Percentiles rank a stretch among this genome's conserved stretches.
phyloP scores from a whole-genome alignment of 1,140 invertebrate genomes.

The Dysdera silvatica region DNA sequence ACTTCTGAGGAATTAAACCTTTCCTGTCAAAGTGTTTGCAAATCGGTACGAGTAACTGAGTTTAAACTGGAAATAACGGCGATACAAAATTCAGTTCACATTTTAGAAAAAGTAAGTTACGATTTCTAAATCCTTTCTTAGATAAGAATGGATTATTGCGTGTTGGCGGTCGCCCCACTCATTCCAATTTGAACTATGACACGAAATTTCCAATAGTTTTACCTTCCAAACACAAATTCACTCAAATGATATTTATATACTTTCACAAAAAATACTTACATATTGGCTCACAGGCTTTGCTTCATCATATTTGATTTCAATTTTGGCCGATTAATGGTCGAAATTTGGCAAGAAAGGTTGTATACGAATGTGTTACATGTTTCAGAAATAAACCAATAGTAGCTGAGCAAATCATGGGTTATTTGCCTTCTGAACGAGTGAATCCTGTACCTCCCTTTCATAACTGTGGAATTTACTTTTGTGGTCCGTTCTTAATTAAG shows the following conservation, averaged over 20 bases:
- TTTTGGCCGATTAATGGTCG: too few species aligned
- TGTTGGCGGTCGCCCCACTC: conserved; percentile 42
- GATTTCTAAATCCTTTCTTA: conserved; percentile 37
- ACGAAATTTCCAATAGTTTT: conserved; percentile 44
- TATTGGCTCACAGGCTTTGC: not conserved
- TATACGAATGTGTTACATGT: conserved; percentile 2
- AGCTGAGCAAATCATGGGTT: not conserved
- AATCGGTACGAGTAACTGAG: not conserved
- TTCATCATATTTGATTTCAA: not conserved
- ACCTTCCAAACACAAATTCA: conserved; percentile 23
- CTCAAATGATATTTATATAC: conserved; percentile 2
- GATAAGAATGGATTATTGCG: conserved; percentile 39
- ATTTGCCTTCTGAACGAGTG: not conserved
- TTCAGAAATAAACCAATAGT: conserved; percentile 6
- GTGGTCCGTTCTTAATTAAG: not conserved
- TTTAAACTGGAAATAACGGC: conserved; percentile 1
- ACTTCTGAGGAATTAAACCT: not conserved
- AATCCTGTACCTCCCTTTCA: not conserved
- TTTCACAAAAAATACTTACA: not conserved
- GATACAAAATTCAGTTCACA: not conserved
- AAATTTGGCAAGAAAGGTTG: too few species aligned
- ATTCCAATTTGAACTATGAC: conserved; percentile 35
- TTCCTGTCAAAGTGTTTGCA: not conserved
- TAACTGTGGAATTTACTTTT: not conserved
- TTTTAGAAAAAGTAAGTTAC: not conserved